phyloP scores from a whole-genome alignment of 2,888 invertebrate species.

The Erannis defoliaria region DNA sequence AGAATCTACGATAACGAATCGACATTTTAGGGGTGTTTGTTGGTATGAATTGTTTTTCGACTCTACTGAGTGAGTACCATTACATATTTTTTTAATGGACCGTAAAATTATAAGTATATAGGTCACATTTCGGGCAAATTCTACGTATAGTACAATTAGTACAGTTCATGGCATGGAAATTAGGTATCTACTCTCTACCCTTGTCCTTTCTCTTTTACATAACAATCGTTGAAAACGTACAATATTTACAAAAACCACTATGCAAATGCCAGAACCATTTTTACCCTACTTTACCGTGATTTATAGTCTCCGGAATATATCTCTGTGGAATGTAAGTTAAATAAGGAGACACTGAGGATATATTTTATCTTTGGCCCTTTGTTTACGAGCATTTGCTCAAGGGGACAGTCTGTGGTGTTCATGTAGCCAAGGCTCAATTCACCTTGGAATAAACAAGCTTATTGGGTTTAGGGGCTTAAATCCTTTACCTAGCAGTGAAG shows the following conservation, averaged over 20 bases:
- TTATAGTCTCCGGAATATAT: conserved; percentile 35
- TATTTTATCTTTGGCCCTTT: conserved; percentile 11
- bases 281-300: conserved; percentile 36
- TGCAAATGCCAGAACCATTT: conserved; percentile 49
- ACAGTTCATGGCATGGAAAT: no score
- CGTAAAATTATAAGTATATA: no score
- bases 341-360: conserved; percentile 9
- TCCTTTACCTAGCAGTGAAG: background rate
- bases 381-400: conserved; percentile 6
- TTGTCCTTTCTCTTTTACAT: conserved; percentile 44
- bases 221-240: conserved; percentile 47
- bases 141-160: no score
- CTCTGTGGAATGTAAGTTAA: conserved; percentile 23
- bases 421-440: background rate
- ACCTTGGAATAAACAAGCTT: conserved; percentile 7
- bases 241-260: conserved; percentile 49
- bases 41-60: no score
- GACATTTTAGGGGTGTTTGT: no score
- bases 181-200: no score
- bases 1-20: no score
- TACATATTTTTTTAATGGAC: no score
- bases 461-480: conserved; percentile 5
- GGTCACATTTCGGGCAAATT: no score
- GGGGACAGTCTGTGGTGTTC: conserved; percentile 1
- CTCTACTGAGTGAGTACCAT: no score